Evolutionary conservation across 2,113 vertebrate genomes (phyloP).

Genomic region (Oncorhynchus clarkii): DNA sequence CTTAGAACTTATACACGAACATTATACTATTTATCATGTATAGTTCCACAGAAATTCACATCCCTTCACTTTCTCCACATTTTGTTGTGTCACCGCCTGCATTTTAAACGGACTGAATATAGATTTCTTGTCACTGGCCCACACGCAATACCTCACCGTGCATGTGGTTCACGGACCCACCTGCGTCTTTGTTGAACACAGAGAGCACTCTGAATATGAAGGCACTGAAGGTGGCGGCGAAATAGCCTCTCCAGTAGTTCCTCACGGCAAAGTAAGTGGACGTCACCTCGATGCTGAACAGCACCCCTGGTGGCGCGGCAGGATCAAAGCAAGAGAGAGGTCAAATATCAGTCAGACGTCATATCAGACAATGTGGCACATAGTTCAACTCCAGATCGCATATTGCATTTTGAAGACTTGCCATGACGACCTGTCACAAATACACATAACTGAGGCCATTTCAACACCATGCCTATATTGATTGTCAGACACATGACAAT

Average conservation of each 20-base stretch:
- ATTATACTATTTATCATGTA: neutral
- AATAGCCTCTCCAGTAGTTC: conserved; percentile 98
- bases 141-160: no score
- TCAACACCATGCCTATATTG: no score
- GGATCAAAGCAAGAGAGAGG: neutral
- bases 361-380: no score
- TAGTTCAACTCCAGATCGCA: no score
- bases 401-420: no score
- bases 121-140: no score
- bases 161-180: conserved; percentile 52
- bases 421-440: neutral
- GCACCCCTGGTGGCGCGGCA: conserved; percentile 49
- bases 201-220: conserved; percentile 96
- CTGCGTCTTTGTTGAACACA: conserved; percentile 95
- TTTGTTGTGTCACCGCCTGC: no score
- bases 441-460: neutral
- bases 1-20: no score
- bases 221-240: conserved; percentile 84
- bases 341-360: neutral
- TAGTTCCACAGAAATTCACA: no score
- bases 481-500: no score
- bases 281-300: conserved; percentile 93
- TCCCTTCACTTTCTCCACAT: no score
- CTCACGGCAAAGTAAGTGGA: conserved; percentile 96
- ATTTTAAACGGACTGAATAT: no score